These are phyloP conservation scores for Pteruthius melanotis DNA, from an alignment of 2,113 vertebrate genomes.

Conservation along the genomic window DNA sequence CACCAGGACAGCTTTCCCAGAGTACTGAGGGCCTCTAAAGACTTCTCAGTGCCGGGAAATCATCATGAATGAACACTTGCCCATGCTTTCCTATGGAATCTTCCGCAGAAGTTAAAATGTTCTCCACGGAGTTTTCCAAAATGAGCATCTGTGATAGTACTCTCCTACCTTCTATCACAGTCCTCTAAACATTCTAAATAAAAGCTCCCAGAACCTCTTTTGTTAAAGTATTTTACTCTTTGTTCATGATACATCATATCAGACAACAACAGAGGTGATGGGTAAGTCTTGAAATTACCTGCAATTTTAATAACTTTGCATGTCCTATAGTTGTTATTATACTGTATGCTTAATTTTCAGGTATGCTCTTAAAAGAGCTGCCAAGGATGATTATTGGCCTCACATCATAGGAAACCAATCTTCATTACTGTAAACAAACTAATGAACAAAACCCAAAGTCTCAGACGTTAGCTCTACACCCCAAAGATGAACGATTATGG, in stretches of 20 bases:
- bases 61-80: neutral
- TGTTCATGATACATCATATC: rapidly evolving
- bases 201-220: neutral
- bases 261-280: neutral
- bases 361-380: neutral
- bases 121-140: neutral
- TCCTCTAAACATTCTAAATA: neutral
- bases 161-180: neutral
- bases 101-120: neutral
- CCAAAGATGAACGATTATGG: neutral
- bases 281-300: neutral
- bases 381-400: neutral
- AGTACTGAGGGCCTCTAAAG: neutral
- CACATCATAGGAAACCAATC: neutral
- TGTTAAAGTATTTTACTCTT: neutral
- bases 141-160: neutral
- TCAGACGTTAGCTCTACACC: neutral
- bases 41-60: neutral
- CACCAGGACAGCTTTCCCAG: neutral
- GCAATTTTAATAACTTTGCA: neutral
- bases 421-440: neutral
- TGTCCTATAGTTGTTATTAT: neutral
- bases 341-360: neutral
- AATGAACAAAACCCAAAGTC: neutral
- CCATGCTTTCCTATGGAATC: neutral